Conservation (phyloP, 1,140 invertebrate genomes). For the Subanguina moxae region DNA sequence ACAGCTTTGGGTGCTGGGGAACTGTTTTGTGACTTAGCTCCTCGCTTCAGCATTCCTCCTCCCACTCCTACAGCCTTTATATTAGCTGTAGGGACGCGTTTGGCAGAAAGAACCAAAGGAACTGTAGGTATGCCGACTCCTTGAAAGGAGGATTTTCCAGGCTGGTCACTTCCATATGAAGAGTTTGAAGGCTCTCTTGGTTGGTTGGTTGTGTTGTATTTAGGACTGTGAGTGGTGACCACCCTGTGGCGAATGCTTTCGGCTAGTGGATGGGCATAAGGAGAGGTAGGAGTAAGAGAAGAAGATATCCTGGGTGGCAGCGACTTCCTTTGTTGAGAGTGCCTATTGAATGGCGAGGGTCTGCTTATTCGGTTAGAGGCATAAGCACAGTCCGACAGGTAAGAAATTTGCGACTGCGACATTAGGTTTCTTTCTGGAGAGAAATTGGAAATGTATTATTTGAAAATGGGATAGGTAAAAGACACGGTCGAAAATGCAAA, state of each 20-base stretch:
- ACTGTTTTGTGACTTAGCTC: not conserved
- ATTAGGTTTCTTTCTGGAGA: conserved; percentile 1
- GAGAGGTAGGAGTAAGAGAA: not conserved
- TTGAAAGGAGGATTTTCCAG: conserved; percentile 2
- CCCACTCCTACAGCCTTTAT: not conserved
- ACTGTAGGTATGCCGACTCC: not conserved
- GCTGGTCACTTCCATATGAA: conserved; percentile 16
- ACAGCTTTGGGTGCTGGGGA: conserved; percentile 2
- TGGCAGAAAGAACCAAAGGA: not conserved
- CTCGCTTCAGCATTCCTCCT: not conserved
- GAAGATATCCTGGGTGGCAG: not conserved
- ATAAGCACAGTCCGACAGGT: conserved; percentile 1
- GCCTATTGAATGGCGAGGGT: not conserved
- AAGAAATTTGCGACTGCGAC: not conserved
- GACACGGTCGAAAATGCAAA: conserved; percentile 1
- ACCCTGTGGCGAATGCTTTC: no score
- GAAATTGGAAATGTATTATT: conserved; percentile 12
- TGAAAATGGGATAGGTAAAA: not conserved
- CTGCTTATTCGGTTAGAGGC: not conserved
- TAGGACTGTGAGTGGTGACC: no score
- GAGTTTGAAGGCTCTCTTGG: conserved; percentile 2
- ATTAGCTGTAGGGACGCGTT: not conserved
- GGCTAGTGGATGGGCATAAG: no score
- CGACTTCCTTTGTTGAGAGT: not conserved
- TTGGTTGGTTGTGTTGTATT: no score